Evolutionary conservation across 2,888 invertebrate species (phyloP), one percentile per base, ranked within the genome.

Genomic region (Mermis nigrescens): DNA sequence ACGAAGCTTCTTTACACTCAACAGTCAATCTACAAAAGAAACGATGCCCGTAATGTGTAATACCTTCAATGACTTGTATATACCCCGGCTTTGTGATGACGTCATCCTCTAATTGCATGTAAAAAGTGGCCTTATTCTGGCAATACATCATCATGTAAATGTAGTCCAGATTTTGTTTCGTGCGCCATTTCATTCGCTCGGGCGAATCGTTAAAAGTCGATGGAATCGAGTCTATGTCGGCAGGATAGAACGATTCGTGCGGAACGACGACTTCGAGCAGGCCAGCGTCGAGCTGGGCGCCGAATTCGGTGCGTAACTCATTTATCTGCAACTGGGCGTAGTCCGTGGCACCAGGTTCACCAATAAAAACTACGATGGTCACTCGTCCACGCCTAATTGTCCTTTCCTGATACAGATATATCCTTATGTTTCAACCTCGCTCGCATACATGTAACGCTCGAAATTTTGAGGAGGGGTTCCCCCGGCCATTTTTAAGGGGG

Each of bases 91-190:
- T 74, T n/a, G 76, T 71, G 59, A 75, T 65, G 2, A 76, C 71
- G 66, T 76, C 76, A 66, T 76, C 76, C 66, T 76, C 76, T 54
- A 76, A 66, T 72, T 76, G 66, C 24, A 73, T 67, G 65, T 75
- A 75, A 60, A 72, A 74, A 19, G 68, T 67, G 1, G 72, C 75
- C 60, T 69, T 63, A 38, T 67, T 69, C 56, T 69, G 67, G 12
- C 71, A 71, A 64, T 76, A 75, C 65, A 74, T 64, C 76, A 76
- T 76, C 27, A 76, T 67, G 63, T 72, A 76, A 0, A 74, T 69
- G 63, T 73, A 76, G 64, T 76, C 76, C 51, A 75, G 65, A 61
- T 75, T 76, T 67, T 76, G 76, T 62, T 76, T 76, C 0, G 75
- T 74, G 57, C 76, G 64, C 76, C 76, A 76, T 70, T 66, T 72